These are phyloP conservation scores for Sorex maritimensis DNA, from an alignment of 2,797 vertebrate genomes.

Conservation along the genomic window DNA sequence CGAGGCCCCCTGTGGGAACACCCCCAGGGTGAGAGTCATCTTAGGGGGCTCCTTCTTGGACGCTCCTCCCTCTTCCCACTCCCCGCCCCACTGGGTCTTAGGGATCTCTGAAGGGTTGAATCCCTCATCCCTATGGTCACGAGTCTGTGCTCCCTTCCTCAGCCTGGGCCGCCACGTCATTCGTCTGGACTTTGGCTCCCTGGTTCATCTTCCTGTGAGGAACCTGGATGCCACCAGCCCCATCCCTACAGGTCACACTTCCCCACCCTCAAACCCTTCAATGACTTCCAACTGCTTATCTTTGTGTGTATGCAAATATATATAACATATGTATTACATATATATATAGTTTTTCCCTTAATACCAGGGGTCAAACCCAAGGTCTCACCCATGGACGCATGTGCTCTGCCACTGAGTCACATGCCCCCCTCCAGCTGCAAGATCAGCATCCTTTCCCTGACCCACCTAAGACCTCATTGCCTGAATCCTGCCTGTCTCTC, in stretches of 20 bases:
- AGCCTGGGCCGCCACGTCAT: background rate
- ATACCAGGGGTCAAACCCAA: too few relatives aligned
- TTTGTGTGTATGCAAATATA: too few relatives aligned
- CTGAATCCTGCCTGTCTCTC: background rate
- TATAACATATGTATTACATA: background rate
- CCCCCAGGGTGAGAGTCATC: background rate
- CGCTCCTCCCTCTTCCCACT: background rate
- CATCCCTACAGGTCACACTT: background rate
- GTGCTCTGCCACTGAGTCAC: too few relatives aligned
- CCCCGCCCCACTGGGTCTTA: too few relatives aligned
- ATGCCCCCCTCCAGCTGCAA: too few relatives aligned
- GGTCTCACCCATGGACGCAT: too few relatives aligned
- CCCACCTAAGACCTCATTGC: background rate
- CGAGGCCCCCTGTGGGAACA: background rate
- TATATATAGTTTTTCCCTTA: background rate
- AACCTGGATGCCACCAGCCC: too few relatives aligned
- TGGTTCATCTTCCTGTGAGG: fast-evolving
- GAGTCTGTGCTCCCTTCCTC: background rate
- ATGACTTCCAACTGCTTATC: background rate
- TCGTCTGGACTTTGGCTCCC: background rate
- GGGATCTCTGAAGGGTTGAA: too few relatives aligned
- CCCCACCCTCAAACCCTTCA: background rate
- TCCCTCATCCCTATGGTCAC: background rate
- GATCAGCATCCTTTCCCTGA: background rate
- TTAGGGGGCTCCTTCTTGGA: background rate